A percentile compares a stretch with the other conserved stretches of the same genome.
These are phyloP conservation scores for Podilymbus podiceps DNA, from an alignment of 2,113 vertebrate genomes.

Conservation along the genomic window DNA sequence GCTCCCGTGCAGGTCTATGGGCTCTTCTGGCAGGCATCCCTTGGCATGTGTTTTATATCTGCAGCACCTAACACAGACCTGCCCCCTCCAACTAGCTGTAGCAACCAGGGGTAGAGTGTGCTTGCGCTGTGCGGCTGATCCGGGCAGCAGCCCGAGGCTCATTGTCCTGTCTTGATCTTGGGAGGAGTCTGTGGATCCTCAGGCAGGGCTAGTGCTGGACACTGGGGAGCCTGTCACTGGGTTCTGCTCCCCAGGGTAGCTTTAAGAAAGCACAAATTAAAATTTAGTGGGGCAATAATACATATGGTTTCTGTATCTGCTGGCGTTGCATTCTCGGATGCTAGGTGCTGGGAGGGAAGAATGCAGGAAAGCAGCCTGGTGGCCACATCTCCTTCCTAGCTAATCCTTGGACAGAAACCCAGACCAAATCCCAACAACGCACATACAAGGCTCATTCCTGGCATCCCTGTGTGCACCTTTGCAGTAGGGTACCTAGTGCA, in stretches of 20 bases:
- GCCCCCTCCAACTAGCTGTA: background rate
- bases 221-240: background rate
- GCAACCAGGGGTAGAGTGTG: background rate
- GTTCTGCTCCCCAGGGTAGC: background rate
- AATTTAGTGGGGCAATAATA: background rate
- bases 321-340: background rate
- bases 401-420: background rate
- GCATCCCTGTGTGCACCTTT: background rate
- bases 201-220: background rate
- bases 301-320: fast-evolving
- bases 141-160: background rate
- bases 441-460: background rate
- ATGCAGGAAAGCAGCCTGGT: background rate
- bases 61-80: background rate
- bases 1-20: background rate
- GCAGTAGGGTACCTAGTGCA: background rate
- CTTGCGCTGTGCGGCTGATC: background rate
- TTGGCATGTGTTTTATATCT: background rate
- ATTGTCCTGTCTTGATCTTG: background rate
- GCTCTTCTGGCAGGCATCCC: background rate
- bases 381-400: background rate
- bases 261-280: background rate
- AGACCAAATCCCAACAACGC: background rate
- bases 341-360: background rate
- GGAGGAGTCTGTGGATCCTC: background rate